Percentiles rank a stretch among this genome's conserved stretches.
Evolutionary conservation across 2,113 vertebrate species (phyloP).

Genomic region (Nannobrachium achirus): DNA sequence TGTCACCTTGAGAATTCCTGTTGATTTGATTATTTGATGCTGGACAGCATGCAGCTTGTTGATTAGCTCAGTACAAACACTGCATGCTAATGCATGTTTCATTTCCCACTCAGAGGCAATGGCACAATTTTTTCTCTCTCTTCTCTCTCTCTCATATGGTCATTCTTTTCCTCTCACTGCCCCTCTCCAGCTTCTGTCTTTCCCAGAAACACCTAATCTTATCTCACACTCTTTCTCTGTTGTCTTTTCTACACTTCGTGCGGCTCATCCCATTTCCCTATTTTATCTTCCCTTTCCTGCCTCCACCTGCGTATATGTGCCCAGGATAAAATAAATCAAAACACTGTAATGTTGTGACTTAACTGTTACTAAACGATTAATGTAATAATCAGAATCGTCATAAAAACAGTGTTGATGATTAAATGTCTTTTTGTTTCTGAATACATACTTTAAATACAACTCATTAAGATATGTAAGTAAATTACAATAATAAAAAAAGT

Average conservation of each 20-base stretch:
- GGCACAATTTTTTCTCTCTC: background rate
- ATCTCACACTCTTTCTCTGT: background rate
- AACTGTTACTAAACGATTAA: no score
- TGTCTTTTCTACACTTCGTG: background rate
- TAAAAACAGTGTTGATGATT: no score
- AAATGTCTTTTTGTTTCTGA: no score
- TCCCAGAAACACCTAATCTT: background rate
- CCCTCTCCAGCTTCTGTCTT: background rate
- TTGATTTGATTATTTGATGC: slow-evolving; percentile 77
- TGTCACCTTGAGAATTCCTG: slow-evolving; percentile 80
- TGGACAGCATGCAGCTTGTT: slow-evolving; percentile 77
- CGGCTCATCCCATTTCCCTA: background rate
- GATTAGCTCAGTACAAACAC: slow-evolving; percentile 73
- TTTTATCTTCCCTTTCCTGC: background rate
- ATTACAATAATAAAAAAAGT: no score
- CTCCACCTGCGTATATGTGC: background rate
- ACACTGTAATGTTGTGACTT: no score
- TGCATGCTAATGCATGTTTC: slow-evolving; percentile 77
- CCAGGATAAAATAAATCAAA: no score
- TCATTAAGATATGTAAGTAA: no score
- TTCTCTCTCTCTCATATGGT: background rate
- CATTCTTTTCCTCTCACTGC: background rate
- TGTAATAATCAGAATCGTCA: no score
- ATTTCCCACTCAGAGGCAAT: slow-evolving; percentile 14
- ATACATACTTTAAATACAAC: no score